Percentiles rank a stretch among this genome's conserved stretches.
These are phyloP conservation scores for Trachurus trachurus DNA, from an alignment of 2,797 vertebrate genomes.

Conservation along the genomic window DNA sequence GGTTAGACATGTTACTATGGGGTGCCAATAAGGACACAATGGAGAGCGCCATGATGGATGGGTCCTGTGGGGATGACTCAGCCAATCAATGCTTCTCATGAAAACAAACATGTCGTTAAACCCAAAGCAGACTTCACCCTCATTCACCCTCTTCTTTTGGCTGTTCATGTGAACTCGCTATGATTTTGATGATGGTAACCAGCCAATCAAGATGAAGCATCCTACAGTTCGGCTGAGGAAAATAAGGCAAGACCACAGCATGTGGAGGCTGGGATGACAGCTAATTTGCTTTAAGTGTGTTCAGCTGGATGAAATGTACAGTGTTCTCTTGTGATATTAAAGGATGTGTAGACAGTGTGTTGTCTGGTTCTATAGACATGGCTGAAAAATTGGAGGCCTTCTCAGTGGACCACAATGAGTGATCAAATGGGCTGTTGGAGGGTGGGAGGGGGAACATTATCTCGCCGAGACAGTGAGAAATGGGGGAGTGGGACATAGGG, in stretches of 20 bases:
- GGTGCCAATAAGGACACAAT: conserved; percentile 73
- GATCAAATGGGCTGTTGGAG: conserved; percentile 82
- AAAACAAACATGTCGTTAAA: conserved; percentile 74
- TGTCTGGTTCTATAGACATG: conserved; percentile 34
- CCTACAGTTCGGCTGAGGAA: conserved; percentile 1
- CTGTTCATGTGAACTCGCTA: conserved; percentile 14
- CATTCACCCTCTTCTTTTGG: conserved; percentile 16
- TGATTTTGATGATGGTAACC: conserved; percentile 13
- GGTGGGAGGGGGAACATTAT: conserved; percentile 78
- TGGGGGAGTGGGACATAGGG: conserved; percentile 89
- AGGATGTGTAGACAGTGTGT: not conserved
- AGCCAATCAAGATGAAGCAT: not conserved
- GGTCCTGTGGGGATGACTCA: conserved; percentile 61
- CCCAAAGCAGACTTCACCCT: conserved; percentile 24
- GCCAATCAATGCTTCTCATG: conserved; percentile 69
- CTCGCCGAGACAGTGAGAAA: conserved; percentile 93
- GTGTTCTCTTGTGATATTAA: conserved; percentile 14
- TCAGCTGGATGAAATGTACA: not conserved
- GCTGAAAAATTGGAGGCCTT: conserved; percentile 72
- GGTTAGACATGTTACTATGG: conserved; percentile 64
- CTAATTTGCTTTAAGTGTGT: conserved; percentile 4
- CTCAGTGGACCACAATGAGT: conserved; percentile 80
- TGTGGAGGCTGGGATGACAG: conserved; percentile 1
- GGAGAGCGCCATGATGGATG: conserved; percentile 67
- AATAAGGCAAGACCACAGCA: not conserved